Evolutionary conservation across 2,888 invertebrate species (phyloP), one percentile per base, ranked within the genome.

Genomic region (Zootermopsis nevadensis): DNA sequence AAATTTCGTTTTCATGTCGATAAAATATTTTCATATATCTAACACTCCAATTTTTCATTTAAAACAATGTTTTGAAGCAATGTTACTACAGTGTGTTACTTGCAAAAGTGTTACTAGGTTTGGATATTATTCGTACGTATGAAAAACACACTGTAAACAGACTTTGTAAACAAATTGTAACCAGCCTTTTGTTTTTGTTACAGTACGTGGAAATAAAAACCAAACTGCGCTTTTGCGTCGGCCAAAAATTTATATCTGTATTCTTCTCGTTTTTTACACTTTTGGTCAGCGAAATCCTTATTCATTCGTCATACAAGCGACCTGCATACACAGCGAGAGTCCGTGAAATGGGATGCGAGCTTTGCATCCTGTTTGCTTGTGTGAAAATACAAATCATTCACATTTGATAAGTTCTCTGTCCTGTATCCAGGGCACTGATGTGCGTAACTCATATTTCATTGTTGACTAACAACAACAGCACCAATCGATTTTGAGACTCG

Each of bases 381-480:
- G 24, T 27, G 27, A n/a, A n/a, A 60, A 60, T 27, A 60, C n/a
- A 60, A 10, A 22, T 69, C 69, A 69, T 69, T 69, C 69, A 33
- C 22, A 33, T 69, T 69, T 69, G 69, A 33, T 69, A 69, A 69
- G 33, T 30, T 33, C 22, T 33, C 33, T 22, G 31, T 22, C 69
- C 69, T 22, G 31, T 2, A 69, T 27, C 60, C 33, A 22, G 33
- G 7, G 19, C 19, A 12, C 33, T 69, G 30, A 69, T 69, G 33
- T 33, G 69, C 69, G 1, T 69, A 53, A 55, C 31, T 55, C 77
- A 55, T 77, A 77, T 77, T 77, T 77, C 77, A 77, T 77, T 77
- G 77, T 77, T 77, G 48, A 12, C 55, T 27, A 77, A 77, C 77
- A 77, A 77, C 53, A 55, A 69, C 24, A 55, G 24, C 77, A 53